These are phyloP conservation scores for Oreamnos americanus DNA, from an alignment of 2,113 vertebrate species.

Conservation along the genomic window DNA sequence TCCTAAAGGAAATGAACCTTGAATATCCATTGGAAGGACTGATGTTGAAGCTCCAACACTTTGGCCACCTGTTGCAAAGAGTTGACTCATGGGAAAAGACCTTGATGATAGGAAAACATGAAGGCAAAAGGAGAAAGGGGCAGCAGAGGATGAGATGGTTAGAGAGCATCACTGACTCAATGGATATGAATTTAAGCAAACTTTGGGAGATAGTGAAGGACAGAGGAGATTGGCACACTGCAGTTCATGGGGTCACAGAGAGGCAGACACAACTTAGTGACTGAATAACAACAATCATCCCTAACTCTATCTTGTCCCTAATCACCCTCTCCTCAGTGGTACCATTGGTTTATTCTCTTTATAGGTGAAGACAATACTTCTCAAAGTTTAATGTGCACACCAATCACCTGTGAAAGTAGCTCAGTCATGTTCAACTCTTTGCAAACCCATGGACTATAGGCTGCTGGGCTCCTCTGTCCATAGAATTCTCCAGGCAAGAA, in stretches of 20 bases:
- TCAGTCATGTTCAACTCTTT: background rate
- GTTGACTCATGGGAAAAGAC: background rate
- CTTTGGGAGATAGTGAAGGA: background rate
- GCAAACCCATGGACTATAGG: background rate
- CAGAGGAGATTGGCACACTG: background rate
- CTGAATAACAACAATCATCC: background rate
- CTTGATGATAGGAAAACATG: background rate
- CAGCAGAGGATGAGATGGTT: background rate
- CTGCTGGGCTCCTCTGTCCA: rapidly evolving
- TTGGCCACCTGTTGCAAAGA: background rate
- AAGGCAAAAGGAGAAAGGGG: background rate
- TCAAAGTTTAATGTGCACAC: background rate
- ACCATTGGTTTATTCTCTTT: background rate
- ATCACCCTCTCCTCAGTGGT: background rate
- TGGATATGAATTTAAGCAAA: background rate
- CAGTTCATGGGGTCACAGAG: background rate
- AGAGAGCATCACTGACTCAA: background rate
- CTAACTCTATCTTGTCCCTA: background rate
- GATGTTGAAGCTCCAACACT: background rate
- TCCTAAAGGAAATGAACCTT: background rate
- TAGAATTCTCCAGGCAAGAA: background rate
- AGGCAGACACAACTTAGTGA: background rate
- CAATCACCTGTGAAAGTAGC: background rate
- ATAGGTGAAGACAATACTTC: background rate
- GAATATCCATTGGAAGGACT: background rate